phyloP scores from a whole-genome alignment of 1,140 invertebrate genomes.

The Monochamus saltuarius region DNA sequence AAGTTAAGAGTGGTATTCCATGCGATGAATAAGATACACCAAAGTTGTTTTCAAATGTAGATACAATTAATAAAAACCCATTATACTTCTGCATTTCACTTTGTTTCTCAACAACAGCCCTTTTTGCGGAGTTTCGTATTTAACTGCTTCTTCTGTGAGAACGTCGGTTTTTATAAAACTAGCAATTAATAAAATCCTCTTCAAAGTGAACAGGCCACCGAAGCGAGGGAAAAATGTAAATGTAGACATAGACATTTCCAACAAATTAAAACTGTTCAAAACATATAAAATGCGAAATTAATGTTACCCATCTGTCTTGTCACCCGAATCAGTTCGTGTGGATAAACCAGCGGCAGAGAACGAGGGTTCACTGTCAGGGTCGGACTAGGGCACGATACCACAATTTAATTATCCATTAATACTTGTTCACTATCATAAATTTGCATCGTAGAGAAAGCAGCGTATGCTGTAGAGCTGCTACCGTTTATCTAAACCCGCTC shows the following conservation, averaged over 20 bases:
- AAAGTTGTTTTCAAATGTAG: too few relatives aligned
- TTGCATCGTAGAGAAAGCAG: too few relatives aligned
- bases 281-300: constrained; percentile 37
- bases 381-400: not conserved
- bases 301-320: constrained; percentile 34
- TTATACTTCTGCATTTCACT: too few relatives aligned
- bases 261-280: constrained; percentile 37
- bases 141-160: too few relatives aligned
- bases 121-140: too few relatives aligned
- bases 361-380: constrained; percentile 1
- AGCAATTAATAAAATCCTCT: not conserved
- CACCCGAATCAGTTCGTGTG: constrained; percentile 28
- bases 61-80: too few relatives aligned
- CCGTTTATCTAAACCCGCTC: too few relatives aligned
- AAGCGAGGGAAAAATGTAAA: constrained; percentile 1
- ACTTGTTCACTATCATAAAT: too few relatives aligned
- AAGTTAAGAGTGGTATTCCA: not conserved
- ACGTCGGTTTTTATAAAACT: too few relatives aligned
- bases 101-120: too few relatives aligned
- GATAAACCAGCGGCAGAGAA: constrained; percentile 9
- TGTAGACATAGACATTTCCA: constrained; percentile 20
- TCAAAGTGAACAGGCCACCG: not conserved
- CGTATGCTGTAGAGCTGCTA: too few relatives aligned
- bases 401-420: not conserved
- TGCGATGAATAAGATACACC: not conserved